phyloP scores from a whole-genome alignment of 2,888 invertebrate genomes.

The Lutraria lutraria region DNA sequence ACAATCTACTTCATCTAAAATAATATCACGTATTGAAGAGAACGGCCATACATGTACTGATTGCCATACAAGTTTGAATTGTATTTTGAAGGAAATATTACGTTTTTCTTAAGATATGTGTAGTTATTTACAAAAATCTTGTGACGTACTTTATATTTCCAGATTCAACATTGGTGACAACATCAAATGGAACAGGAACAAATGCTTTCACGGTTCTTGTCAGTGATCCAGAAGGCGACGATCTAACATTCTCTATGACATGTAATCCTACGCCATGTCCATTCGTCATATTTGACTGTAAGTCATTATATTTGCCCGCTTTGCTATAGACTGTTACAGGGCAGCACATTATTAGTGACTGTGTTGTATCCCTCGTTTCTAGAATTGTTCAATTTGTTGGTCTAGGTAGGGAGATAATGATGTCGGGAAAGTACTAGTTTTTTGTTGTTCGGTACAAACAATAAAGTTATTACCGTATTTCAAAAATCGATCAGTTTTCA shows the following conservation, averaged over 20 bases:
- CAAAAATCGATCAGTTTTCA: too few relatives aligned
- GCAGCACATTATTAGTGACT: background rate
- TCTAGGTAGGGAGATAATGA: background rate
- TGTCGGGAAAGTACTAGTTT: background rate
- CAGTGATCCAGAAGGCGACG: conserved; percentile 49
- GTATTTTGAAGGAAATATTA: background rate
- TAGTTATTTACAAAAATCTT: background rate
- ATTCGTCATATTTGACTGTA: conserved; percentile 65
- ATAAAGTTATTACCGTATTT: too few relatives aligned
- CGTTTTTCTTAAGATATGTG: background rate
- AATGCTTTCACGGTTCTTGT: conserved; percentile 55
- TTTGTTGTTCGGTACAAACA: background rate
- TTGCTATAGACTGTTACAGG: background rate
- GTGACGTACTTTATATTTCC: background rate
- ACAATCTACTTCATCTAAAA: too few relatives aligned
- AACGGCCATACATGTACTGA: background rate
- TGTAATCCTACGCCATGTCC: conserved; percentile 57
- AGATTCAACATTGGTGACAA: conserved; percentile 50
- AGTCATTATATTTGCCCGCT: background rate
- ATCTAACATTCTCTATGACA: conserved; percentile 58
- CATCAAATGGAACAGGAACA: conserved; percentile 50
- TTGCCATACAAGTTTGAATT: background rate
- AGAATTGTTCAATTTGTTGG: background rate
- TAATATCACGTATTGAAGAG: too few relatives aligned
- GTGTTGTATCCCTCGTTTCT: background rate